phyloP scores from a whole-genome alignment of 2,888 invertebrate genomes.

The Stenchaetothrips biformis region DNA sequence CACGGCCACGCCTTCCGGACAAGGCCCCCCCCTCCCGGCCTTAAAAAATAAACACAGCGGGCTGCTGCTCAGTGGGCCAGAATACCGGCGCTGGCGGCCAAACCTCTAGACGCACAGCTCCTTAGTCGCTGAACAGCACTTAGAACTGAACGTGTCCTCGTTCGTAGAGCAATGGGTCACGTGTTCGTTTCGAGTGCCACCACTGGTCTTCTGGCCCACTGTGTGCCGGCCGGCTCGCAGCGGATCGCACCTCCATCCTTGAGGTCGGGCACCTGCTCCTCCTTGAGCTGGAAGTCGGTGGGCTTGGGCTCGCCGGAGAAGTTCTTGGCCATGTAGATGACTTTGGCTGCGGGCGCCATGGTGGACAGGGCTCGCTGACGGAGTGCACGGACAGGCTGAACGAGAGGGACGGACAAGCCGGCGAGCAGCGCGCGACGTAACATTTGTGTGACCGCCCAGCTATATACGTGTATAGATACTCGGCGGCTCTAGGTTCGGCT shows the following conservation, averaged over 20 bases:
- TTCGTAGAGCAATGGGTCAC: too few species aligned
- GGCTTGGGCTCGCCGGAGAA: slow-evolving; percentile 63
- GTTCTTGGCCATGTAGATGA: slow-evolving; percentile 49
- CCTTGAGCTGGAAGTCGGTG: slow-evolving; percentile 60
- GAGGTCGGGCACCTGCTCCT: slow-evolving; percentile 61
- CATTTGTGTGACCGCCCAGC: background rate
- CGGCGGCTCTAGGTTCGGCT: background rate
- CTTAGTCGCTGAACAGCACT: too few species aligned
- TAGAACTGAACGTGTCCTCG: too few species aligned
- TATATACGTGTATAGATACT: background rate
- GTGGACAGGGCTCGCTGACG: background rate
- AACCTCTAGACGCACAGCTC: too few species aligned
- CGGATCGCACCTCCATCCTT: slow-evolving; percentile 60
- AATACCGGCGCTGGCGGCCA: too few species aligned
- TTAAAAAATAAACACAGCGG: too few species aligned
- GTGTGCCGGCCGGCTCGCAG: slow-evolving; percentile 11
- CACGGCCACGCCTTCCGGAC: too few species aligned
- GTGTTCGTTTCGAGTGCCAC: too few species aligned
- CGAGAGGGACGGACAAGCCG: background rate
- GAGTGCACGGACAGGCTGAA: background rate
- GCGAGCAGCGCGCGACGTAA: background rate
- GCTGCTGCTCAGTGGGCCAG: too few species aligned
- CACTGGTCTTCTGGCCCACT: too few species aligned
- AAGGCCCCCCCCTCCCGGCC: too few species aligned
- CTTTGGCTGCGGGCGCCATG: slow-evolving; percentile 10